Evolutionary conservation across 2,113 vertebrate genomes (phyloP).

Genomic region (Eolophus roseicapilla): DNA sequence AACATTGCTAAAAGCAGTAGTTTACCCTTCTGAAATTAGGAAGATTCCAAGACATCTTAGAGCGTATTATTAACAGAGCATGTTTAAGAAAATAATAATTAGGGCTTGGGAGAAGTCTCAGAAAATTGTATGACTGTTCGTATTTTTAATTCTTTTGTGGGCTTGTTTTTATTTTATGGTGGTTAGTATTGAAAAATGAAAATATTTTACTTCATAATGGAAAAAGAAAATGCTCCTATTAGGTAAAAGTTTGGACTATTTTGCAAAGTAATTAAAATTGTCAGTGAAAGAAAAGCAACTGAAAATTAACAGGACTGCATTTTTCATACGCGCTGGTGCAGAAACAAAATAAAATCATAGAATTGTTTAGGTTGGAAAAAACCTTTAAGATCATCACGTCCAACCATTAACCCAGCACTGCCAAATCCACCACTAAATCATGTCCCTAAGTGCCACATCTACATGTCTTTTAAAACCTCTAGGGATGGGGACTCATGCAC

Average conservation of each 20-base stretch:
- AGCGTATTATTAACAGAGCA: not conserved
- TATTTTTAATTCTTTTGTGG: not conserved
- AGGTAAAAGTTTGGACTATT: not conserved
- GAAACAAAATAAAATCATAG: not conserved
- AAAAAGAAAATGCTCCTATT: not conserved
- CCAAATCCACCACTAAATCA: not conserved
- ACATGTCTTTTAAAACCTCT: not conserved
- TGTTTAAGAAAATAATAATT: not conserved
- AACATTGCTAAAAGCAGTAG: not conserved
- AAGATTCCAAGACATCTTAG: not conserved
- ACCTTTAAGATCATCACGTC: not conserved
- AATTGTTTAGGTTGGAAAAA: not conserved
- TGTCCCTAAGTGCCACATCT: not conserved
- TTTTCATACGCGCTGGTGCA: not conserved
- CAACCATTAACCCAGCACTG: not conserved
- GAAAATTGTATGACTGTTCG: not conserved
- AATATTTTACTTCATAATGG: not conserved
- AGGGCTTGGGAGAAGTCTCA: not conserved
- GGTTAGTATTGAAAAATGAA: not conserved
- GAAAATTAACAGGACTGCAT: not conserved
- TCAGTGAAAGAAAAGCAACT: not conserved
- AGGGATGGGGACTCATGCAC: not conserved
- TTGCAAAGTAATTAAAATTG: not conserved
- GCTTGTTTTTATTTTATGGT: not conserved
- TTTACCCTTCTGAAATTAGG: not conserved